Evolutionary conservation across 2,888 invertebrate species (phyloP).

Genomic region (Hirtodrosophila duncani): DNA sequence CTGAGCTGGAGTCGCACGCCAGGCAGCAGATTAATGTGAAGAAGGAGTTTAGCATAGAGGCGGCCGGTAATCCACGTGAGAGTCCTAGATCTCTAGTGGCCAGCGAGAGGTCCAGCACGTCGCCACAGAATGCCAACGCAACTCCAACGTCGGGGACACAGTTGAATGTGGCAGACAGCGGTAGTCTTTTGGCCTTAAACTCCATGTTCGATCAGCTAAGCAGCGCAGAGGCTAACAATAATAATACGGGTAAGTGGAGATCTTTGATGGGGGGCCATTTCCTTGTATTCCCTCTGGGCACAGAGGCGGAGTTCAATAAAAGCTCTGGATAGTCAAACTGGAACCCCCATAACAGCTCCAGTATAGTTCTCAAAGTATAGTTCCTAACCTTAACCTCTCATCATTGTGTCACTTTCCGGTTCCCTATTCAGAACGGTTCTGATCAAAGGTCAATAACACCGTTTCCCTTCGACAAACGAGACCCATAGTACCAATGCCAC

Average conservation of each 20-base stretch:
- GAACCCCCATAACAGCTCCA: no score
- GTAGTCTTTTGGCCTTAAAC: slow-evolving; percentile 86
- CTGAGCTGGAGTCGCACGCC: slow-evolving; percentile 17
- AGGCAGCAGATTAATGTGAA: slow-evolving; percentile 77
- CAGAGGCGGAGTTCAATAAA: no score
- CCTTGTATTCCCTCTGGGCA: no score
- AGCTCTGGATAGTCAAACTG: no score
- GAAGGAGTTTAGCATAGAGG: slow-evolving; percentile 76
- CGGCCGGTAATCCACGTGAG: slow-evolving; percentile 47
- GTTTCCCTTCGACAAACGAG: no score
- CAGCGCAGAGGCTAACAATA: slow-evolving; percentile 30
- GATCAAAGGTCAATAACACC: no score
- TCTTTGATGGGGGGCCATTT: neutral
- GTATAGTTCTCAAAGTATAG: no score
- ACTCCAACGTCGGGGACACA: slow-evolving; percentile 72
- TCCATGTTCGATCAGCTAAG: slow-evolving; percentile 90
- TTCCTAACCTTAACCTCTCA: no score
- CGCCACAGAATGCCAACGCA: slow-evolving; percentile 80
- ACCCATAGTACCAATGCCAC: no score
- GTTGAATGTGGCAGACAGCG: slow-evolving; percentile 44
- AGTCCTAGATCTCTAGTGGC: slow-evolving; percentile 84
- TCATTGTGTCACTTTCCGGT: no score
- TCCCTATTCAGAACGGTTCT: no score
- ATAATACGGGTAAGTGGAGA: slow-evolving; percentile 26
- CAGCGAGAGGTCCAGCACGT: slow-evolving; percentile 88